These are phyloP conservation scores for Babyrousa celebensis DNA, from an alignment of 2,797 vertebrate genomes.

Conservation along the genomic window DNA sequence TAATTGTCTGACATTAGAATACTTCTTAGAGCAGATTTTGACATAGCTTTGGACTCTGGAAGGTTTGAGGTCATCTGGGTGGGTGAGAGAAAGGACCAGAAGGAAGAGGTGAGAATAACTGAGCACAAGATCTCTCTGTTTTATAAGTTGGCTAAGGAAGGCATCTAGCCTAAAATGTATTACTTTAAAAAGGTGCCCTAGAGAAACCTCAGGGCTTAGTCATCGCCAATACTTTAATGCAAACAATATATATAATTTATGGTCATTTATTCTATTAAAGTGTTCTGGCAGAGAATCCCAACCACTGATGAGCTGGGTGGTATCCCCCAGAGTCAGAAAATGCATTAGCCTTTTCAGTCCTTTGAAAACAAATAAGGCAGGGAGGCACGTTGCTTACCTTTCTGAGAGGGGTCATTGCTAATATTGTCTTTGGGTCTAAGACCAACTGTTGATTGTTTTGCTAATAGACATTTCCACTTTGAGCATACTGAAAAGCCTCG, in stretches of 20 bases:
- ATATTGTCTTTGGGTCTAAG: background rate
- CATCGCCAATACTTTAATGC: constrained; percentile 53
- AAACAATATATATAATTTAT: constrained; percentile 59
- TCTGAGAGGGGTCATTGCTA: background rate
- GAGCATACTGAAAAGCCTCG: background rate
- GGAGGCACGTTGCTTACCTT: background rate
- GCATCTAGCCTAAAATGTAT: background rate
- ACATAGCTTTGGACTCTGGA: background rate
- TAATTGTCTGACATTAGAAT: background rate
- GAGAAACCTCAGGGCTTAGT: constrained; percentile 32
- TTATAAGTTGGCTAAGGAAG: background rate
- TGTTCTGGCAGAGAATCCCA: background rate
- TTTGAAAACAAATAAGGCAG: background rate
- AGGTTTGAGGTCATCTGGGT: background rate
- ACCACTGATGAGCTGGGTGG: background rate
- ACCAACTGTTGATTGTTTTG: background rate
- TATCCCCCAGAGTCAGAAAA: background rate
- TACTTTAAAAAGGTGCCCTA: constrained; percentile 7
- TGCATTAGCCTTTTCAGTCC: background rate
- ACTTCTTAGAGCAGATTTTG: background rate
- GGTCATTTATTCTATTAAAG: constrained; percentile 53
- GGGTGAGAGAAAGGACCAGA: background rate
- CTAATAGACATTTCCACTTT: background rate
- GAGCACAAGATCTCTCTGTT: background rate
- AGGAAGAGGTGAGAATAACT: background rate